Base-by-base conservation (phyloP, 1,140 invertebrate genomes). In the Drosophila busckii region DNA sequence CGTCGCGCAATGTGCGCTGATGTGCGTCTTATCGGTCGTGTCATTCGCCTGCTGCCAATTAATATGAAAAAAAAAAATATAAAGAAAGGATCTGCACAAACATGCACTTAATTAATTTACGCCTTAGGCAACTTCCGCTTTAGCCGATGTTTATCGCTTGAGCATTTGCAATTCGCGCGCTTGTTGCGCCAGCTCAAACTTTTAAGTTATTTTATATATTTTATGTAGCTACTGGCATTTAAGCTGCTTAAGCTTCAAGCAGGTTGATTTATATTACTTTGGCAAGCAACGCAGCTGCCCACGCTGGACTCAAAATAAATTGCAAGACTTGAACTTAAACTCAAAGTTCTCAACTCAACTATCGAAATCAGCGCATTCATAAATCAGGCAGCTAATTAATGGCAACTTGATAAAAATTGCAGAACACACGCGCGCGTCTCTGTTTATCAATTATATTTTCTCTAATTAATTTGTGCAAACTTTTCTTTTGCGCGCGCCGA, bases 401-500 rank as follows among this genome's bases (percentile, higher is more conserved):
- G 71, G 73, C 26, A 55, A 40, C 16, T 25, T 38, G 71, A 78
- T 80, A 78, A 73, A 44, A 80, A 78, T 73, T 78, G n/a, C n/a
- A 78, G 71, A 78, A 64, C 71, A 49, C 63, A 65, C 32, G 26
- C 59, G 53, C n/a, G n/a, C n/a, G n/a, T n/a, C n/a, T n/a, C n/a
- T 67, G 71, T 68, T 78, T 78, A 78, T 78, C 71, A 78, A 78
- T 78, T 80, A 78, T 78, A 78, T 80, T 78, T 66, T 71, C 49
- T 54, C 59, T 66, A 82, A 73, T 78, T 78, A 64, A 73, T 80
- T 80, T 64, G 63, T 29, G 40, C 32, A 49, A n/a, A n/a, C 46
- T 68, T 68, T 80, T 73, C 49, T 80, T 68, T 49, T 46, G 53
- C 62, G 61, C 40, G 60, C 59, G 12, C 22, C 52, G 46, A 26